phyloP scores from a whole-genome alignment of 2,113 vertebrate species.

The Cottus gobio region DNA sequence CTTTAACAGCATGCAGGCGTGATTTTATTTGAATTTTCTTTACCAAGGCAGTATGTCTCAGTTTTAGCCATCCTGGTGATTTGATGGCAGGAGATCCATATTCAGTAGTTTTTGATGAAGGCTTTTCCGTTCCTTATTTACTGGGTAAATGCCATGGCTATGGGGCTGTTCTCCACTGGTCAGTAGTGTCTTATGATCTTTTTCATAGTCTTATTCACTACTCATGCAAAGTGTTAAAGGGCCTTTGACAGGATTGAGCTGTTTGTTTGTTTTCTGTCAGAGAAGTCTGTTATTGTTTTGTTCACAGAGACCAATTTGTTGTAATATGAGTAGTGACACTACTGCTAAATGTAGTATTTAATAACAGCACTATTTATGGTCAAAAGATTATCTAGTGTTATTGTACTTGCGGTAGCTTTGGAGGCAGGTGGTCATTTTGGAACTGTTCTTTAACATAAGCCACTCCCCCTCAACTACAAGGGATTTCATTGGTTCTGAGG shows the following conservation, averaged over 20 bases:
- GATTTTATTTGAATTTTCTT: background rate
- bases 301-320: conserved; percentile 66
- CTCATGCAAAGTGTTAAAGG: conserved; percentile 66
- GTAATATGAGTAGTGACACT: conserved; percentile 72
- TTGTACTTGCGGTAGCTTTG: conserved; percentile 76
- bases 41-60: background rate
- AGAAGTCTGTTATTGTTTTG: conserved; percentile 39
- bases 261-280: conserved; percentile 40
- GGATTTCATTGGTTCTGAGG: conserved; percentile 70
- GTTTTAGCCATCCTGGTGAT: conserved; percentile 19
- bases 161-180: conserved; percentile 32
- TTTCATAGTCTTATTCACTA: conserved; percentile 44
- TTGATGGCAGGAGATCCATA: conserved; percentile 27
- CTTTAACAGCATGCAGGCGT: conserved; percentile 41
- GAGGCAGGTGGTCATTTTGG: conserved; percentile 74
- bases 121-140: conserved; percentile 26
- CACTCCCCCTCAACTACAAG: conserved; percentile 61
- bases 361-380: conserved; percentile 78
- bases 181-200: conserved; percentile 42
- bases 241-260: conserved; percentile 62
- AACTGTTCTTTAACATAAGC: conserved; percentile 66
- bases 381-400: conserved; percentile 69
- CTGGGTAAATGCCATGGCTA: conserved; percentile 33
- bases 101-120: conserved; percentile 8
- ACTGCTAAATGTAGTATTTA: conserved; percentile 79